Percentiles rank a stretch among this genome's conserved stretches.
phyloP scores from a whole-genome alignment of 2,113 vertebrate genomes.

The Forbesichthys papilliferus region DNA sequence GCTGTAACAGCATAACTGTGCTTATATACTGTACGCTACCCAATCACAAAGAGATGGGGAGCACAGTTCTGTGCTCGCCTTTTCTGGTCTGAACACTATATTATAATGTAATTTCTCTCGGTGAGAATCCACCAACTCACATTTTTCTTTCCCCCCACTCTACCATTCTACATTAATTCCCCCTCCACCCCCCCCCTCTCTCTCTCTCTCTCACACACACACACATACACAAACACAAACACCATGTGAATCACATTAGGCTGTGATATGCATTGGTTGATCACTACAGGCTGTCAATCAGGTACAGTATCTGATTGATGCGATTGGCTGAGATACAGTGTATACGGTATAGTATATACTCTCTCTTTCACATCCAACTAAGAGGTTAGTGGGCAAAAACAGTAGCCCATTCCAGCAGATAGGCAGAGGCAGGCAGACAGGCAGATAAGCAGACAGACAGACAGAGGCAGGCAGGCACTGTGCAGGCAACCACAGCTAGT shows the following conservation, averaged over 20 bases:
- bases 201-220: not conserved
- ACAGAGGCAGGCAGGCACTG: conserved; percentile 1
- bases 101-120: conserved; percentile 10
- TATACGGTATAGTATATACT: not conserved
- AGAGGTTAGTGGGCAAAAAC: conserved; percentile 25
- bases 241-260: no score
- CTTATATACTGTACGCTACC: no score
- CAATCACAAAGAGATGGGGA: no score
- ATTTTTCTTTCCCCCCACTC: not conserved
- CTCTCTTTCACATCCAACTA: conserved; percentile 54
- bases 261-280: no score
- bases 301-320: no score
- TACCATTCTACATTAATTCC: conserved; percentile 13
- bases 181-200: not conserved
- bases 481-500: not conserved
- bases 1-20: no score
- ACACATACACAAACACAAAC: not conserved
- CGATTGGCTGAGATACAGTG: no score
- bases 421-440: not conserved
- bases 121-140: not conserved
- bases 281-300: no score
- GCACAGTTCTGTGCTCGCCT: not conserved
- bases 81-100: not conserved
- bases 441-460: not conserved
- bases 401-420: not conserved